A percentile compares a stretch with the other conserved stretches of the same genome.
Evolutionary conservation across 1,140 invertebrate genomes (phyloP).

Genomic region (Macrostomum lignano): DNA sequence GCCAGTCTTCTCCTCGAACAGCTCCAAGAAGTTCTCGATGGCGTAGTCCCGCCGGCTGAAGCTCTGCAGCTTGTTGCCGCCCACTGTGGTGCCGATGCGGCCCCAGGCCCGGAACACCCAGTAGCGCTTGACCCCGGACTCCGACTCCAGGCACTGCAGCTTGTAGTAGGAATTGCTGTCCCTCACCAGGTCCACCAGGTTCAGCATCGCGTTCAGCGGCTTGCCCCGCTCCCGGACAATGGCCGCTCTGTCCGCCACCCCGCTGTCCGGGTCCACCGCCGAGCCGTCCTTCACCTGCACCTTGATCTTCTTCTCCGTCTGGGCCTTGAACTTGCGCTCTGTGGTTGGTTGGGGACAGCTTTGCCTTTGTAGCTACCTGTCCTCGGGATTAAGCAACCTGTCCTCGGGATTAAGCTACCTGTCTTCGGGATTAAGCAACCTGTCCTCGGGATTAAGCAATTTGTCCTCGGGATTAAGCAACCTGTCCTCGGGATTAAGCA

Average conservation of each 20-base stretch:
- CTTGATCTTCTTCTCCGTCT: too few relatives aligned
- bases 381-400: too few relatives aligned
- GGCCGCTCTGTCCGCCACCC: slow-evolving; percentile 45
- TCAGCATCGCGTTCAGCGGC: slow-evolving; percentile 46
- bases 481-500: too few relatives aligned
- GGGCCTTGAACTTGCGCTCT: too few relatives aligned
- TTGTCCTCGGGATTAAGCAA: too few relatives aligned
- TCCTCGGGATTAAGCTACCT: too few relatives aligned
- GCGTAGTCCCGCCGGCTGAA: slow-evolving; percentile 19
- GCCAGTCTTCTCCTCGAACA: slow-evolving; percentile 55
- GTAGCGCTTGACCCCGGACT: slow-evolving; percentile 38
- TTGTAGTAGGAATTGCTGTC: slow-evolving; percentile 84
- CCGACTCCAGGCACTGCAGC: slow-evolving; percentile 53
- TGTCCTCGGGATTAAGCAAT: too few relatives aligned
- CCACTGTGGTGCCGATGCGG: slow-evolving; percentile 67
- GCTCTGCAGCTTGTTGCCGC: slow-evolving; percentile 40
- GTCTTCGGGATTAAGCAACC: too few relatives aligned
- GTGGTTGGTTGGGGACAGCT: too few relatives aligned
- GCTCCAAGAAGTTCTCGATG: slow-evolving; percentile 35
- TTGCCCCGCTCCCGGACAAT: slow-evolving; percentile 34
- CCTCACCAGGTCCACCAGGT: slow-evolving; percentile 49
- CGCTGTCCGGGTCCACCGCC: slow-evolving; percentile 59
- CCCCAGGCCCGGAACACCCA: slow-evolving; percentile 73
- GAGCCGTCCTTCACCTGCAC: slow-evolving; percentile 55
- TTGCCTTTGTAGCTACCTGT: too few relatives aligned